Evolutionary conservation across 2,888 invertebrate genomes (phyloP).

Genomic region (Epistrophella euchroma): DNA sequence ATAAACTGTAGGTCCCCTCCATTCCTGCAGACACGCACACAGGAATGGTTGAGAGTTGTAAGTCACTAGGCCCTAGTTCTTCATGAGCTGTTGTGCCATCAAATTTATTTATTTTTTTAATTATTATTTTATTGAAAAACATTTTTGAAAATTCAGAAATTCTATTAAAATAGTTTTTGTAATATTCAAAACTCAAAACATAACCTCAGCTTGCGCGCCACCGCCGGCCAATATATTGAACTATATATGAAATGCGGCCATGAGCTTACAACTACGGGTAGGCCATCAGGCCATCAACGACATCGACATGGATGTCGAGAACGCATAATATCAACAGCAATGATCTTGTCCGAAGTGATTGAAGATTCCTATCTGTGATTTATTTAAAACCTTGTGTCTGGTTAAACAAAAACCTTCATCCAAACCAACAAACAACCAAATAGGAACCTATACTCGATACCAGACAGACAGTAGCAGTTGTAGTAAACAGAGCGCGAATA

Average conservation of each 20-base stretch:
- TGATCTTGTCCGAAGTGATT: constrained; percentile 76
- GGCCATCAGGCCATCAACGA: constrained; percentile 61
- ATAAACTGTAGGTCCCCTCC: no score
- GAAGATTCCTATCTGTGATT: constrained; percentile 76
- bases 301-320: constrained; percentile 67
- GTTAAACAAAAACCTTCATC: not conserved
- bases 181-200: no score
- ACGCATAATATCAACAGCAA: constrained; percentile 75
- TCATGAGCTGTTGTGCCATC: no score
- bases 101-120: no score
- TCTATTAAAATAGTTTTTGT: no score
- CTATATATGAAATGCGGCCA: not conserved
- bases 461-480: constrained; percentile 44
- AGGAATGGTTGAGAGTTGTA: no score
- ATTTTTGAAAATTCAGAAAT: no score
- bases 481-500: constrained; percentile 40
- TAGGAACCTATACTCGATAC: not conserved
- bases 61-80: no score
- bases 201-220: no score
- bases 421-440: constrained; percentile 18
- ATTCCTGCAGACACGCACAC: no score
- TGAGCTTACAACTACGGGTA: constrained; percentile 24
- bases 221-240: not conserved
- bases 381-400: constrained; percentile 61
- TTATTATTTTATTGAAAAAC: no score